Evolutionary conservation across 2,888 invertebrate genomes (phyloP).

Genomic region (Phyllotreta striolata): DNA sequence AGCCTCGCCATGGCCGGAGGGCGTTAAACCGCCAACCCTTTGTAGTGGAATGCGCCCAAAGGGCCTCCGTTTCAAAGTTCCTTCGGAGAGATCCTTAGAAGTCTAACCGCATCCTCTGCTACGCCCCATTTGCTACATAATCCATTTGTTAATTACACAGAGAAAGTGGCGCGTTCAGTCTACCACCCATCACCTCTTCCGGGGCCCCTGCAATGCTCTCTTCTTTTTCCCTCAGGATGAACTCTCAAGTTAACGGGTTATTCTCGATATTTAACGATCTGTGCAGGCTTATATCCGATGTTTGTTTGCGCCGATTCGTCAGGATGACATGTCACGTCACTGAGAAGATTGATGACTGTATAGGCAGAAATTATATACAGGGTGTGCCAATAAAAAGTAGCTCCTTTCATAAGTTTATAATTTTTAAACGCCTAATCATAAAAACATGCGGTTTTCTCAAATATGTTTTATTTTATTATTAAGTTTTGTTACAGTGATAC

Average conservation of each 20-base stretch:
- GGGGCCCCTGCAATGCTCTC: conserved; percentile 13
- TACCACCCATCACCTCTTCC: conserved; percentile 25
- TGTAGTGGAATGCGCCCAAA: conserved; percentile 28
- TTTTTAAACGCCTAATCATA: too few species aligned
- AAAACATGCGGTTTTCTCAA: too few species aligned
- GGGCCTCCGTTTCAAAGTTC: conserved; percentile 35
- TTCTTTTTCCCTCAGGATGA: conserved; percentile 21
- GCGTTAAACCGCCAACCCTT: conserved; percentile 20
- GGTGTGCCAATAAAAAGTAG: too few species aligned
- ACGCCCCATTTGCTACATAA: conserved; percentile 48
- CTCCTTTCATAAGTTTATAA: too few species aligned
- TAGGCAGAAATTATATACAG: too few species aligned
- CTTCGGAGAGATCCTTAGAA: conserved; percentile 46
- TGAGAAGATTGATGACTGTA: too few species aligned
- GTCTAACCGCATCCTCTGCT: conserved; percentile 47
- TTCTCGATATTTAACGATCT: too few species aligned
- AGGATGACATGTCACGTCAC: too few species aligned
- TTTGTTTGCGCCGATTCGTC: too few species aligned
- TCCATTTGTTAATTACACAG: conserved; percentile 50
- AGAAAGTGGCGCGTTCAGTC: conserved; percentile 23
- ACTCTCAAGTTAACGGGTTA: conserved; percentile 8
- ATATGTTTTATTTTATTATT: too few species aligned
- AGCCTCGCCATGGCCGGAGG: background rate
- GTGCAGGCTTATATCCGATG: too few species aligned
- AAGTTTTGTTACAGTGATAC: too few species aligned